Evolutionary conservation across 2,113 vertebrate species (phyloP).

Genomic region (Anoura caudifer): DNA sequence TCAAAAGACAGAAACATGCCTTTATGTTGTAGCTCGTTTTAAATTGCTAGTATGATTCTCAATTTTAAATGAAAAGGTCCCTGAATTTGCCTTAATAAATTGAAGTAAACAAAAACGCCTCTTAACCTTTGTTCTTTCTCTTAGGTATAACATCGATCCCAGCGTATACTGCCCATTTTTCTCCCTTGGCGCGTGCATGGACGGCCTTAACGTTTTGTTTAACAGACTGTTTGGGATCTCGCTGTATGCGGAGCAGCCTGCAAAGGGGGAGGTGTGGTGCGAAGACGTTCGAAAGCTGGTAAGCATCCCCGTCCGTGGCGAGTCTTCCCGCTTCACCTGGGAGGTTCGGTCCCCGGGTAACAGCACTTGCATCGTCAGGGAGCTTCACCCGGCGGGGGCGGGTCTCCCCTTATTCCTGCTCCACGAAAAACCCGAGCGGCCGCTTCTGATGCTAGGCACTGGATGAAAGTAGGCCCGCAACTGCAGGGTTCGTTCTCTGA

Average conservation of each 20-base stretch:
- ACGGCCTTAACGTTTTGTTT: constrained; percentile 93
- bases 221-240: constrained; percentile 90
- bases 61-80: not conserved
- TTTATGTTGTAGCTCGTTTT: not conserved
- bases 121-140: not conserved
- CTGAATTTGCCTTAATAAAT: not conserved
- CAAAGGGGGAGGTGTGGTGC: constrained; percentile 93
- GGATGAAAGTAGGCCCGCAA: accelerated
- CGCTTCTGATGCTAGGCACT: not conserved
- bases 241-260: constrained; percentile 89
- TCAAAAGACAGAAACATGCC: not conserved
- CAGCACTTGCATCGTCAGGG: not conserved
- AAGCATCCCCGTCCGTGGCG: not conserved
- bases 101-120: not conserved
- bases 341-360: accelerated
- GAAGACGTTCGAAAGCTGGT: constrained; percentile 96
- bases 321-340: accelerated
- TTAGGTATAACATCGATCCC: constrained; percentile 96
- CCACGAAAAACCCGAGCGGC: no score
- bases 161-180: constrained; percentile 94
- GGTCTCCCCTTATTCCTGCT: not conserved
- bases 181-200: constrained; percentile 96
- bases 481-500: not conserved
- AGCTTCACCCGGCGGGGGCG: not conserved
- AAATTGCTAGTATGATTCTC: not conserved